Base-by-base conservation (phyloP, 2,888 invertebrate species). In the Volucella inanis region DNA sequence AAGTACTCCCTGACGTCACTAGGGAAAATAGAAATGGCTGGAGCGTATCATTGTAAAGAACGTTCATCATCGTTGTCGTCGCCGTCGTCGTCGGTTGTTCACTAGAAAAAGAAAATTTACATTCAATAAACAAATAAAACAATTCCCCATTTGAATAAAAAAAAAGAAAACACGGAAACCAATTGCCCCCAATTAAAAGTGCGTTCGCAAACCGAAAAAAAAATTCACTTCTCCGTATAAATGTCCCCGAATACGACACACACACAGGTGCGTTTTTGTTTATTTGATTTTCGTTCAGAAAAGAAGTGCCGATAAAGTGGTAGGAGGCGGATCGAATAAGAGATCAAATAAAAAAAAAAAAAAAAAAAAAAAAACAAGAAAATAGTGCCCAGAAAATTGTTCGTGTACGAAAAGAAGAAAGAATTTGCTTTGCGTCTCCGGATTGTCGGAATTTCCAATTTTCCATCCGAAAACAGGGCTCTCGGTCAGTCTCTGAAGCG, bases 1-100 rank as follows among this genome's bases (percentile, higher is more conserved):
- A 74, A 75, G 57, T 64, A 65, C 74, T 39, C 79, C 80, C 79
- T 84, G 79, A 84, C 84, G 84, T 84, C 84, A 84, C 84, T 79
- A 55, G 65, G 80, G 75, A 84, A 84, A 80, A 76, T 71, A 79
- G 84, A 84, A 76, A 84, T 84, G 84, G 84, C 84, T 84, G 84
- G 80, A 84, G 65, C 70, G 71, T 80, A 75, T 84, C 80, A 75
- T 70, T 75, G 59, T 84, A 67, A 50, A 78, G 78, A 64, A 70
- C 74, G 70, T 74, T 68, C 52, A 75, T 79, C 76, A 68, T 76
- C 47, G 74, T 50, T n/a, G 49, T 49, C 55, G 50, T 15, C 52
- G 50, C 43, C 61, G 76, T 76, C 61, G 65, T 67, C 59, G 72
- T 80, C 80, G 74, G 78, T 78, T 50, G 49, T 50, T 71, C 77